Evolutionary conservation across 2,113 vertebrate genomes (phyloP).

Genomic region (Hemiprocne comata): DNA sequence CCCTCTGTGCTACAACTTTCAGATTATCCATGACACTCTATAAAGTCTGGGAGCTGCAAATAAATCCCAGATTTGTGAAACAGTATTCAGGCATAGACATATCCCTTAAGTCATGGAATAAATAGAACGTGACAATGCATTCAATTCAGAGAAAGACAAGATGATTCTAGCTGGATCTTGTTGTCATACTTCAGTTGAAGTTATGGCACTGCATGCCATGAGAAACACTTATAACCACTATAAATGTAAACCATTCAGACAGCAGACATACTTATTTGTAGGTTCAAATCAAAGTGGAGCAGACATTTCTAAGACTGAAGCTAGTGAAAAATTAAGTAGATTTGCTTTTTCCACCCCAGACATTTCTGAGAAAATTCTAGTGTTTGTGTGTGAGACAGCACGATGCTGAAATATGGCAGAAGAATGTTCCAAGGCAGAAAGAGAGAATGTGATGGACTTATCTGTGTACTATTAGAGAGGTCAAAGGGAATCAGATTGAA

Average conservation of each 20-base stretch:
- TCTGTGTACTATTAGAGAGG: neutral
- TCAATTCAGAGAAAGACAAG: neutral
- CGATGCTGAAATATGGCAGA: neutral
- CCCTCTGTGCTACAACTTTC: neutral
- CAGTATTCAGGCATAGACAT: neutral
- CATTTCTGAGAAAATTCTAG: neutral
- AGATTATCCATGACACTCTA: neutral
- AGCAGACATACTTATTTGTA: neutral
- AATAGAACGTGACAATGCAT: neutral
- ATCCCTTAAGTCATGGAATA: neutral
- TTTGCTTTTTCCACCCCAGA: neutral
- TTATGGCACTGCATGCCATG: neutral
- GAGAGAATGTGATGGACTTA: neutral
- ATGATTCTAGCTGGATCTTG: neutral
- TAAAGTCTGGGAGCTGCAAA: neutral
- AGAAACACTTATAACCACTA: neutral
- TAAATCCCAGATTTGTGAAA: neutral
- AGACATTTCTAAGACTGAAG: neutral
- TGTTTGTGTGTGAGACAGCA: neutral
- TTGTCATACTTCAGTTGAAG: neutral
- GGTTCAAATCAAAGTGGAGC: neutral
- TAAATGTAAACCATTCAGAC: neutral
- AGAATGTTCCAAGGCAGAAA: neutral
- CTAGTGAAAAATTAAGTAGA: neutral
- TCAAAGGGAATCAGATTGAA: neutral